Evolutionary conservation across 2,888 invertebrate species (phyloP), one percentile per base, ranked within the genome.

Genomic region (Trachelus tabidus): DNA sequence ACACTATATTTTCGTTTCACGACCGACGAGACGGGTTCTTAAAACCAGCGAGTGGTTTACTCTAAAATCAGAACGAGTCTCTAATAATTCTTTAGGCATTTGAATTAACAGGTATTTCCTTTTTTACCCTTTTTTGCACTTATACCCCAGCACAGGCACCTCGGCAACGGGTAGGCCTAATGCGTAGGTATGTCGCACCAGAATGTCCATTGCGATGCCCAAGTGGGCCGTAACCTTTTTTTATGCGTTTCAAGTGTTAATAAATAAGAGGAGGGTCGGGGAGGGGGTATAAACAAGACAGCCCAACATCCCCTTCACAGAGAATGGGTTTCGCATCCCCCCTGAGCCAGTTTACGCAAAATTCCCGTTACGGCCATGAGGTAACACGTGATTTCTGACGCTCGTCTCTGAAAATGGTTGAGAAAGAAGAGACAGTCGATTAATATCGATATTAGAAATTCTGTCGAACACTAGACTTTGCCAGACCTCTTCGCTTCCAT

Each of bases 181-280:
- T 56, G 56, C 9, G 56, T 56, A 56, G 9, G 9, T 56, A 73
- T 73, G 76, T 77, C 69, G 71, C 40, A 76, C 75, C 75, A 68
- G 34, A 76, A 77, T 76, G 77, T 71, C 79, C 69, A 79, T 82
- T 79, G 83, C 79, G 83, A 82, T 77, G 80, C 80, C 83, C 84
- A 34, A 73, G 83, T 75, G 83, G 77, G 78, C 77, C 78, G 79
- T 84, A 80, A 81, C 76, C 79, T 68, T 76, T 79, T 82, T 80
- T 56, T 81, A 83, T 82, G 83, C 77, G 80, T 73, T 80, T 78
- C 81, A 83, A 80, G 81, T 71, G 71, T 75, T 81, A 80, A 83
- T 85, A 84, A 83, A 83, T 83, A 83, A 80, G 69, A 35, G 35
- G 35, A 0, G 12, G 35, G 12, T 34, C 34, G 34, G 0, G 4